These are phyloP conservation scores for Amiota communis DNA, from an alignment of 2,888 invertebrate genomes.

Conservation along the genomic window DNA sequence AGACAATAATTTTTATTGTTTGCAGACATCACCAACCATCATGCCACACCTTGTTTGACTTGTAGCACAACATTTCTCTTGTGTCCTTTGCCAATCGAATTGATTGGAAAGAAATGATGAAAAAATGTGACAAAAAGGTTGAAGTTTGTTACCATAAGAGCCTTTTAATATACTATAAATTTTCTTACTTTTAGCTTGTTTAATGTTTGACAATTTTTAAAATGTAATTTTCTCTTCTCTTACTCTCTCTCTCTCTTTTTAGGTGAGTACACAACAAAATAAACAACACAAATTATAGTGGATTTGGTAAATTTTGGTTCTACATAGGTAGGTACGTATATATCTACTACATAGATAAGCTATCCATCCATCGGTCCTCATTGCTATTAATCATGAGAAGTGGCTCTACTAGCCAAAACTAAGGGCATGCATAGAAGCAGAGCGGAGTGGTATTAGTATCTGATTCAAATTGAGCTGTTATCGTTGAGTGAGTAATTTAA, in stretches of 20 bases:
- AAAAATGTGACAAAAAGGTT: background rate
- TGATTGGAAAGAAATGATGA: background rate
- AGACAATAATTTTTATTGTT: conserved; percentile 7
- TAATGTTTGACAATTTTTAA: conserved; percentile 4
- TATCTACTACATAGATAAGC: too few relatives aligned
- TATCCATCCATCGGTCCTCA: background rate
- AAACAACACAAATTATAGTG: conserved; percentile 14
- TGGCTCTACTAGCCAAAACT: conserved; percentile 28
- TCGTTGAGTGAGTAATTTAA: conserved; percentile 29
- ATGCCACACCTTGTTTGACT: background rate
- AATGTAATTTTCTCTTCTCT: conserved; percentile 30
- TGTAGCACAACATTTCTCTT: conserved; percentile 10
- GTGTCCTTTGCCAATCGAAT: background rate
- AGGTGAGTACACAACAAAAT: conserved; percentile 57
- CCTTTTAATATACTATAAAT: conserved; percentile 1
- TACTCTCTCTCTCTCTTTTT: conserved; percentile 47
- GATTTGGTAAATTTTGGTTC: too few relatives aligned
- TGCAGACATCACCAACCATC: background rate
- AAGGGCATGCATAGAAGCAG: background rate
- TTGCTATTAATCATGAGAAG: conserved; percentile 12
- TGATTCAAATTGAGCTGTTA: conserved; percentile 42
- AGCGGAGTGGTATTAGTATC: conserved; percentile 20
- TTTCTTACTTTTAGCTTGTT: background rate
- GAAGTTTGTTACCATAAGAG: background rate
- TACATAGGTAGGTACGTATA: too few relatives aligned